phyloP scores from a whole-genome alignment of 2,797 vertebrate genomes.

The Tympanoctomys barrerae region DNA sequence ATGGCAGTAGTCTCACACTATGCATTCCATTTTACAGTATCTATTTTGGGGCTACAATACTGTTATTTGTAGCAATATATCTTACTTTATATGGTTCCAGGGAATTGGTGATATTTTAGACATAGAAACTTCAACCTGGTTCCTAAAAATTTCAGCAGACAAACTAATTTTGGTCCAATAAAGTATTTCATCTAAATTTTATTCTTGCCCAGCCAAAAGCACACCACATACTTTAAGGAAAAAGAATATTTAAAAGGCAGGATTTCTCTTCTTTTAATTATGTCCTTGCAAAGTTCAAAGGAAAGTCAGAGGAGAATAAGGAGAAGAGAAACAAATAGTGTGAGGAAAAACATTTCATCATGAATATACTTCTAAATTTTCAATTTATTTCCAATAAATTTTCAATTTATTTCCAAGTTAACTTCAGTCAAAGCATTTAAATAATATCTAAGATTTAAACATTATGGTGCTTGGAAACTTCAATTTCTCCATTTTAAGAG shows the following conservation, averaged over 20 bases:
- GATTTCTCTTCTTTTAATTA: conserved; percentile 59
- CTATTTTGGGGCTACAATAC: background rate
- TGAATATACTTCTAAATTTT: conserved; percentile 43
- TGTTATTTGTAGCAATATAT: background rate
- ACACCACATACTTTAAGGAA: conserved; percentile 53
- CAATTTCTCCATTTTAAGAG: conserved; percentile 48
- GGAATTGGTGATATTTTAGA: conserved; percentile 18
- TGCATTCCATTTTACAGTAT: conserved; percentile 12
- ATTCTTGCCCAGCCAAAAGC: conserved; percentile 44
- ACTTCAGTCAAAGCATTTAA: conserved; percentile 60
- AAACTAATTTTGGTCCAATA: conserved; percentile 46
- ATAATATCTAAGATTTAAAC: conserved; percentile 60
- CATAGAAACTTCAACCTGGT: conserved; percentile 4
- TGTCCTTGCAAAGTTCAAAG: conserved; percentile 48
- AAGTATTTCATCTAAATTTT: conserved; percentile 57
- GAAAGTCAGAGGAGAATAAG: background rate
- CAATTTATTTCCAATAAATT: conserved; percentile 57
- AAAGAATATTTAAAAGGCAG: conserved; percentile 52
- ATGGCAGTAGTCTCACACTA: background rate
- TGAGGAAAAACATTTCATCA: conserved; percentile 55
- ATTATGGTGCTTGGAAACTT: conserved; percentile 37
- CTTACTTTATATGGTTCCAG: background rate
- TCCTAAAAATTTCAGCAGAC: conserved; percentile 53
- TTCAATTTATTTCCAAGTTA: conserved; percentile 61
- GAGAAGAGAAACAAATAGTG: background rate